Evolutionary conservation across 1,140 invertebrate genomes (phyloP), one percentile per base, ranked within the genome.

Genomic region (Apolygus lucorum): DNA sequence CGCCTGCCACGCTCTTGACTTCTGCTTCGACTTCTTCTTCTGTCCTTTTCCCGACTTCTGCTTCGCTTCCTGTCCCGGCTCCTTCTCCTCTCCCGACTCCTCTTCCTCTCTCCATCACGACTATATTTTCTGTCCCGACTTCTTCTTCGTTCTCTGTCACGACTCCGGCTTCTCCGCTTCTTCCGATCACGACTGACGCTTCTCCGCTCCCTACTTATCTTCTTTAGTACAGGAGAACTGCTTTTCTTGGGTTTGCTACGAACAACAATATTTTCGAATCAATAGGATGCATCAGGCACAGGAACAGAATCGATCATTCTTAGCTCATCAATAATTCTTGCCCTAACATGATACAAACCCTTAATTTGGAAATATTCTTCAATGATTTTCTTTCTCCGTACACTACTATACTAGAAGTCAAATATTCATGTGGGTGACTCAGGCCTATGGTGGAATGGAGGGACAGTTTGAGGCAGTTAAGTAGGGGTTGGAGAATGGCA

Each of bases 161-260:
- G 71, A 2, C 74, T 75, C 70, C 72, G 74, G 74, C 79, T 73
- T 78, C 80, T 70, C 49, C 72, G 76, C 76, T 66, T 73, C 71
- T 59, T 71, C 72, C 70, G 68, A 67, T 14, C 68, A 62, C n/a
- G 64, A 8, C 27, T 29, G 68, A 73, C 74, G 8, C 70, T 72
- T 69, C 74, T 75, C 72, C 73, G 59, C 68, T 63, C 54, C 63
- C 69, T 63, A 62, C 70, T 68, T 42, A 73, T 28, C 8, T 67
- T 64, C 67, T 71, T 28, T 52, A 26, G 27, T 25, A 68, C 49
- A 52, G 17, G 22, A 54, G 63, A 72, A 25, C 72, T 66, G 59
- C 68, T 72, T 26, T 70, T 68, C 29, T 69, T 74, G 11, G 71
- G 52, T 52, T 71, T 75, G 71, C 72, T 72, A 67, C 71, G 71